These are phyloP conservation scores for Sericinus montela DNA, from an alignment of 2,888 invertebrate genomes.

Conservation along the genomic window DNA sequence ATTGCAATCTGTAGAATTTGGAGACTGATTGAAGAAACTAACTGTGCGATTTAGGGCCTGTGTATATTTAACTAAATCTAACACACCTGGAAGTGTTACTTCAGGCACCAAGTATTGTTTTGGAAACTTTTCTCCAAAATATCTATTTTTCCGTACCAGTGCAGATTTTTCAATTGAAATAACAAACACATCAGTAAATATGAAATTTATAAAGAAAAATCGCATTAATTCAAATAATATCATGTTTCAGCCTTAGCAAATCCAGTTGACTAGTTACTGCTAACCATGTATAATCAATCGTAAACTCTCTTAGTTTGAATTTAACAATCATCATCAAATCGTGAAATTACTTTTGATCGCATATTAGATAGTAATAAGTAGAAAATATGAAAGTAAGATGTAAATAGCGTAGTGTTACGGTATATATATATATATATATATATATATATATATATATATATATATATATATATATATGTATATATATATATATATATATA, in stretches of 20 bases:
- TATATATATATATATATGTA: no score
- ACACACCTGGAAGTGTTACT: conserved; percentile 8
- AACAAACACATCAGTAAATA: background rate
- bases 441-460: no score
- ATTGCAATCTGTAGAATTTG: conserved; percentile 26
- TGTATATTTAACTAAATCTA: conserved; percentile 20
- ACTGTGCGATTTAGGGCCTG: conserved; percentile 15
- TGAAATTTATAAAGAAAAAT: background rate
- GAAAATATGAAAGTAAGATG: no score
- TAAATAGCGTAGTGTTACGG: no score
- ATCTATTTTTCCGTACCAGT: conserved; percentile 3
- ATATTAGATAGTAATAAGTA: no score
- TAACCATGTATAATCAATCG: background rate
- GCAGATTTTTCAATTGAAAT: background rate
- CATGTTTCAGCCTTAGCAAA: background rate
- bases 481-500: no score
- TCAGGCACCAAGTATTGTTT: conserved; percentile 24
- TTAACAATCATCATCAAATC: no score
- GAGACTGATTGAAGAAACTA: conserved; percentile 19
- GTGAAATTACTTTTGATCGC: background rate
- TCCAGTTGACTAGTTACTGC: background rate
- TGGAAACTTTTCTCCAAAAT: conserved; percentile 27
- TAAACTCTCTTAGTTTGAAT: no score
- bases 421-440: no score
- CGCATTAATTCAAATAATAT: background rate